Conservation (phyloP, 2,797 vertebrate genomes). For the Acanthurus leucopareius region DNA sequence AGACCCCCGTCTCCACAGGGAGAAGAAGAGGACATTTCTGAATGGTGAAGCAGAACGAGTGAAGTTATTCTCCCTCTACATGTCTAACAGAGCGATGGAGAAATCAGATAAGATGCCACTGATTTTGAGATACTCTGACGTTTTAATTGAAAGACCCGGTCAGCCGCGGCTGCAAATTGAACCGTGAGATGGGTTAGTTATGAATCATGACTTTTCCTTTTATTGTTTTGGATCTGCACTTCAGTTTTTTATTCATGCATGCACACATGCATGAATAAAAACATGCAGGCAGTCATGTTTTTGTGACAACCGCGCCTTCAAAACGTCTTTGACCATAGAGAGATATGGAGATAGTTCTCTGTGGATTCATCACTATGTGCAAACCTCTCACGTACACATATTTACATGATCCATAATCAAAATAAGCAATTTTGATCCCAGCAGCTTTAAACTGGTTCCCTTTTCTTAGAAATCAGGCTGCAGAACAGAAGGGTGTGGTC, state of each 20-base stretch:
- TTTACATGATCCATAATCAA: neutral
- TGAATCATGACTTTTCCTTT: conserved; percentile 43
- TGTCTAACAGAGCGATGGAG: conserved; percentile 47
- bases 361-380: no score
- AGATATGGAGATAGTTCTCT: no score
- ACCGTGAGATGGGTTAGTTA: conserved; percentile 37
- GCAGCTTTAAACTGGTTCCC: conserved; percentile 4
- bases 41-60: conserved; percentile 44
- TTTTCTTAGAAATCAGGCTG: conserved; percentile 5
- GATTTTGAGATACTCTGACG: conserved; percentile 61
- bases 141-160: conserved; percentile 50
- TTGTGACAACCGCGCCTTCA: conserved; percentile 1
- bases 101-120: conserved; percentile 69
- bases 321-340: neutral
- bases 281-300: conserved; percentile 9
- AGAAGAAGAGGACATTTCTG: conserved; percentile 36
- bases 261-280: conserved; percentile 2
- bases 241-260: neutral
- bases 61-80: conserved; percentile 37
- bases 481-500: conserved; percentile 20
- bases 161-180: conserved; percentile 33
- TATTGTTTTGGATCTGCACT: conserved; percentile 7
- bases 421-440: neutral
- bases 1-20: conserved; percentile 17
- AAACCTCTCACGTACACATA: neutral